Percentiles rank a stretch among this genome's conserved stretches.
phyloP scores from a whole-genome alignment of 2,888 invertebrate species.

The Hetaerina titia region DNA sequence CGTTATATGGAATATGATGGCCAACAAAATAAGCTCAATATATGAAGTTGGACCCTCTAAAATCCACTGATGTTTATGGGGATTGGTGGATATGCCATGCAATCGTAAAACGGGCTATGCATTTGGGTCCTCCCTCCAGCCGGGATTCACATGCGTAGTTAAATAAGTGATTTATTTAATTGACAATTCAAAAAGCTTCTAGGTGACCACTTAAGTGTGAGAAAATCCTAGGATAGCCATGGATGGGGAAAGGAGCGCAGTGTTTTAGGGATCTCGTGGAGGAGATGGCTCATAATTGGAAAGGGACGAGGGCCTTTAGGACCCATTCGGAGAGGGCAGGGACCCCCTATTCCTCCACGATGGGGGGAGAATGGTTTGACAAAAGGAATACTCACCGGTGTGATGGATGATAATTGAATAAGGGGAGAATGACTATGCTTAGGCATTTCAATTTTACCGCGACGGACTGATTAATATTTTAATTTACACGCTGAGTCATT shows the following conservation, averaged over 20 bases:
- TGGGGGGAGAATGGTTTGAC: constrained; percentile 8
- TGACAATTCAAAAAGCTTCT: neutral
- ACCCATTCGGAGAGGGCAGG: neutral
- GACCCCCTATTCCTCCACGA: neutral
- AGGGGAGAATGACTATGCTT: constrained; percentile 25
- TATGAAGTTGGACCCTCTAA: too few relatives aligned
- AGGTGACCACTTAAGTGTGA: neutral
- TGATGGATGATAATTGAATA: constrained; percentile 62
- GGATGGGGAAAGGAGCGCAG: neutral
- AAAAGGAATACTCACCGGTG: constrained; percentile 36
- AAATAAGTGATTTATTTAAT: too few relatives aligned
- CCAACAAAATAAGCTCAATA: too few relatives aligned
- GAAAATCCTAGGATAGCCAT: neutral
- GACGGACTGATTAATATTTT: constrained; percentile 62
- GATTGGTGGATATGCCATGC: too few relatives aligned
- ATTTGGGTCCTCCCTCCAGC: too few relatives aligned
- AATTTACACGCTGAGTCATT: constrained; percentile 38
- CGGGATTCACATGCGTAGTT: too few relatives aligned
- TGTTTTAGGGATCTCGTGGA: neutral
- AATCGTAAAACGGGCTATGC: too few relatives aligned
- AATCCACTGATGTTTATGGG: too few relatives aligned
- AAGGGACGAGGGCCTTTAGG: neutral
- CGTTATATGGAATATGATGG: too few relatives aligned
- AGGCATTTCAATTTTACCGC: constrained; percentile 25
- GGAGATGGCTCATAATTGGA: neutral